These are phyloP conservation scores for Pollicipes pollicipes DNA, from an alignment of 1,140 invertebrate genomes.

Conservation along the genomic window DNA sequence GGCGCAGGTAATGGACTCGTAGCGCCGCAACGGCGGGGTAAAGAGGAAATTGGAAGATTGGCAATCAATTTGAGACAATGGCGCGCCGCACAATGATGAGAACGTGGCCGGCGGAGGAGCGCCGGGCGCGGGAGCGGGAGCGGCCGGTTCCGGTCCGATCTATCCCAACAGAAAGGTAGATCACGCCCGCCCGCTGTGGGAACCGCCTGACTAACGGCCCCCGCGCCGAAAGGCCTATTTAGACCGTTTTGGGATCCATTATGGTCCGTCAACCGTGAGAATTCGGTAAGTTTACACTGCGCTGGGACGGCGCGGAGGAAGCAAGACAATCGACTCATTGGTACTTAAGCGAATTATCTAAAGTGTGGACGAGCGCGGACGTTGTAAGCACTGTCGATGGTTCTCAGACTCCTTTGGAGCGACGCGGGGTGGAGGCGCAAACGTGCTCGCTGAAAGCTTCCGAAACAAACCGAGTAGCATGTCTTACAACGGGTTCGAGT, in stretches of 20 bases:
- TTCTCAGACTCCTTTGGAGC: too few relatives aligned
- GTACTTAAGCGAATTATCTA: too few relatives aligned
- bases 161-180: neutral
- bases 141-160: neutral
- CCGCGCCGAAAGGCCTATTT: neutral
- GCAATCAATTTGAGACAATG: constrained; percentile 2
- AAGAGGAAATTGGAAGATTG: neutral
- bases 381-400: too few relatives aligned
- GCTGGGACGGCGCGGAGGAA: too few relatives aligned
- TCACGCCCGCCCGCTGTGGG: neutral
- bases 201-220: neutral
- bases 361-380: too few relatives aligned
- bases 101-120: neutral
- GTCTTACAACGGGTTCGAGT: too few relatives aligned
- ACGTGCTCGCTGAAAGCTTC: too few relatives aligned
- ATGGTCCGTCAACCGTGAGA: neutral
- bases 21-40: neutral
- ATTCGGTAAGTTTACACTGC: neutral
- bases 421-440: too few relatives aligned
- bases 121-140: too few relatives aligned
- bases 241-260: neutral
- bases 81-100: neutral
- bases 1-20: too few relatives aligned
- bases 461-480: too few relatives aligned
- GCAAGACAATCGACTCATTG: too few relatives aligned